Base-by-base conservation (phyloP, 2,113 vertebrate genomes). In the Chrysochloris asiatica region DNA sequence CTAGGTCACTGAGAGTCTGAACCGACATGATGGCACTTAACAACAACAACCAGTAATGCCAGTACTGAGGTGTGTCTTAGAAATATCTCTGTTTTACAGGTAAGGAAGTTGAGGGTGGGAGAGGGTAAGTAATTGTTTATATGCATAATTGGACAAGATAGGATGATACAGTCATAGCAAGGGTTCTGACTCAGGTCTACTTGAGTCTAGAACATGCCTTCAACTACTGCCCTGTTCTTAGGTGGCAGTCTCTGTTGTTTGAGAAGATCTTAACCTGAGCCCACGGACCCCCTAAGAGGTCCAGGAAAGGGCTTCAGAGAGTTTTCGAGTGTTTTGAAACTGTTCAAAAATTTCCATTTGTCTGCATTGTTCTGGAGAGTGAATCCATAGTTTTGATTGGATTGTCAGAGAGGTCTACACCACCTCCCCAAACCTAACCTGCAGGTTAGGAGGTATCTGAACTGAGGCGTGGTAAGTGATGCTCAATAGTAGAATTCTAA, bases 21-120 rank as follows among this genome's bases (percentile, higher is more conserved):
- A n/a, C n/a, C n/a, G n/a, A n/a, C n/a, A n/a, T n/a, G n/a, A n/a
- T n/a, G n/a, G n/a, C n/a, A n/a, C n/a, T n/a, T n/a, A n/a, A n/a
- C n/a, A n/a, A n/a, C n/a, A n/a, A n/a, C n/a, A n/a, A n/a, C n/a
- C n/a, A n/a, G n/a, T n/a, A n/a, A n/a, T n/a, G n/a, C n/a, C n/a
- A n/a, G 0, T 4, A 3, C n/a, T 1, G 8, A 83, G 41, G 1
- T 19, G 1, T 13, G 41, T 21, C 30, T n/a, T 21, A n/a, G 47
- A 48, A 36, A 30, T 14, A 22, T 33, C 6, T 10, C 13, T 56
- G 16, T 19, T n/a, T 4, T 45, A n/a, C 36, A 71, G 56, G 30
- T 7, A n/a, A 54, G 69, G 16, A 84, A 50, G 77, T 6, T 0
- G 33, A 56, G 56, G 8, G 22, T 38, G 28, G 0, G 0, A n/a